A percentile compares a stretch with the other conserved stretches of the same genome.
Conservation (phyloP, 2,113 vertebrate genomes). For the Pluvianellus socialis region DNA sequence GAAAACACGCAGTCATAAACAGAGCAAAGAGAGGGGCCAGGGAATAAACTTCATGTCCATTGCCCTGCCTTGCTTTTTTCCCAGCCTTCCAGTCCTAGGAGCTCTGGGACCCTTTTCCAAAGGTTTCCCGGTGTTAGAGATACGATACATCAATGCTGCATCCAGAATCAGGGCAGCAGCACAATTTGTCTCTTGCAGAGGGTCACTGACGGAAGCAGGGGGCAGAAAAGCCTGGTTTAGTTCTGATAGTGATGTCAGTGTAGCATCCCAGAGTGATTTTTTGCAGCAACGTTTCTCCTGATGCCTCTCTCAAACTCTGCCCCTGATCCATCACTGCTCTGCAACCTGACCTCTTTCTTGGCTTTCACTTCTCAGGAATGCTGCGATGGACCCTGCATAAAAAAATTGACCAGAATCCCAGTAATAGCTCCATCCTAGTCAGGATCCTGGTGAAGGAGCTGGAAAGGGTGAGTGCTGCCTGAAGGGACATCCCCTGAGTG, state of each 20-base stretch:
- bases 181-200: background rate
- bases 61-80: background rate
- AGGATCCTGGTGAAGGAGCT: conserved; percentile 88
- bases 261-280: background rate
- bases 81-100: background rate
- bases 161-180: background rate
- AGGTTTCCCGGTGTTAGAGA: background rate
- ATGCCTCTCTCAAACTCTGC: accelerated
- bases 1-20: background rate
- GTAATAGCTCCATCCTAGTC: conserved; percentile 78
- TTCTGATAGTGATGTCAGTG: accelerated
- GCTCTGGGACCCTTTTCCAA: background rate
- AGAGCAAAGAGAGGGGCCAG: background rate
- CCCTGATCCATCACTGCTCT: background rate
- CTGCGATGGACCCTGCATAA: conserved; percentile 93
- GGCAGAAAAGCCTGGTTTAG: background rate
- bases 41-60: background rate
- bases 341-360: background rate
- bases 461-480: conserved; percentile 80
- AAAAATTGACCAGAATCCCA: conserved; percentile 85
- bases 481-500: accelerated
- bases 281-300: background rate
- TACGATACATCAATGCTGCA: accelerated
- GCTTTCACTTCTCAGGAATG: conserved; percentile 79
- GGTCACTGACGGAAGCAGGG: background rate